Conservation (phyloP, 2,113 vertebrate genomes). For the Tragelaphus strepsiceros region DNA sequence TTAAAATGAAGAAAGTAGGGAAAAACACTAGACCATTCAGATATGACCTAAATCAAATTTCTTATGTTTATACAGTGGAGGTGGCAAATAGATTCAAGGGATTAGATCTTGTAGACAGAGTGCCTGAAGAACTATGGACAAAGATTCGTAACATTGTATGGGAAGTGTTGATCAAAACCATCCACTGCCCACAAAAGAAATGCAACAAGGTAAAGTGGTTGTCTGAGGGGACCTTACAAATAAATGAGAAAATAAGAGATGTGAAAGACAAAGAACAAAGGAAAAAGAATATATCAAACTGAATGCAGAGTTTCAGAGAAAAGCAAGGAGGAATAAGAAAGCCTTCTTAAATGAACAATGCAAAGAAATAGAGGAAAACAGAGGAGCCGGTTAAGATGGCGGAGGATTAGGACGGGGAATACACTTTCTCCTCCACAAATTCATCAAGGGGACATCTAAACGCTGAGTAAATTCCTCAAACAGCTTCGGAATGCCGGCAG, state of each 20-base stretch:
- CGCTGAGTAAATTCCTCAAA: too few species aligned
- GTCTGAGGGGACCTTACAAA: neutral
- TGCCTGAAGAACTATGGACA: neutral
- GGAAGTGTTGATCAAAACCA: neutral
- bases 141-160: neutral
- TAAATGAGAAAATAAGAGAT: neutral
- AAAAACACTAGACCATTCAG: neutral
- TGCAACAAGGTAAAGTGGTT: neutral
- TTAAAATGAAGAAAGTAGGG: neutral
- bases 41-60: neutral
- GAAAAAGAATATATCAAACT: neutral
- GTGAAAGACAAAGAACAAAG: neutral
- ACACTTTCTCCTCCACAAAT: too few species aligned
- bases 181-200: neutral
- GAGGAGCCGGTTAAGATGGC: too few species aligned
- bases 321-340: neutral
- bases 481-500: too few species aligned
- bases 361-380: neutral
- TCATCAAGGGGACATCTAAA: too few species aligned
- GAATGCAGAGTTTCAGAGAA: neutral
- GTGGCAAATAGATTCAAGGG: neutral
- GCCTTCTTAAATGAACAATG: neutral
- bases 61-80: neutral
- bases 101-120: neutral
- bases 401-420: too few species aligned